Percentiles rank a stretch among this genome's conserved stretches.
phyloP scores from a whole-genome alignment of 2,113 vertebrate genomes.

The Notothenia rossii region DNA sequence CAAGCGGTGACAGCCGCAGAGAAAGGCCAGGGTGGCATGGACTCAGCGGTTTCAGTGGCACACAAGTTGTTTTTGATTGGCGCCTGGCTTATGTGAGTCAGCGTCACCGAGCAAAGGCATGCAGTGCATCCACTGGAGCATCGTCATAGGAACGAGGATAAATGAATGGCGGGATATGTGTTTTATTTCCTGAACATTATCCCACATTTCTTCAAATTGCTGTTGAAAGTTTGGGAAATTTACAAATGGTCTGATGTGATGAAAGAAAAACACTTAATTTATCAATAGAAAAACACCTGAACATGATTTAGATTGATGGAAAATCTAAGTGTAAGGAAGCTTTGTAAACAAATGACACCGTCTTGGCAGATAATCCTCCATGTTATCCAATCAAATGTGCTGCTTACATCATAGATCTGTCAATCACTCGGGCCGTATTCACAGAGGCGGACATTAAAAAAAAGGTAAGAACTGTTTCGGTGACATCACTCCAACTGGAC shows the following conservation, averaged over 20 bases:
- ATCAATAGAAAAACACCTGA: slow-evolving; percentile 30
- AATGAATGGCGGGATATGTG: slow-evolving; percentile 35
- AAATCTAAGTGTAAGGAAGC: slow-evolving; percentile 45
- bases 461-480: slow-evolving; percentile 33
- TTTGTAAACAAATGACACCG: slow-evolving; percentile 62
- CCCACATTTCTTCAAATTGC: slow-evolving; percentile 20
- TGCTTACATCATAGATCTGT: slow-evolving; percentile 58
- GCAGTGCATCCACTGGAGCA: slow-evolving; percentile 36
- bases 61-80: slow-evolving; percentile 75
- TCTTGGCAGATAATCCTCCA: slow-evolving; percentile 49
- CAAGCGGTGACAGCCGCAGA: slow-evolving; percentile 62
- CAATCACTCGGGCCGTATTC: slow-evolving; percentile 55
- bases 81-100: slow-evolving; percentile 75
- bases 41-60: slow-evolving; percentile 67
- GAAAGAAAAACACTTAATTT: too few species aligned
- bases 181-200: slow-evolving; percentile 39
- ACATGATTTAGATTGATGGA: slow-evolving; percentile 13
- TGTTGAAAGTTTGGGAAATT: slow-evolving; percentile 31
- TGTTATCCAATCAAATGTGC: slow-evolving; percentile 43
- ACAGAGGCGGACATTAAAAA: slow-evolving; percentile 40
- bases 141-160: slow-evolving; percentile 53
- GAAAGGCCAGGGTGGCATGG: slow-evolving; percentile 67
- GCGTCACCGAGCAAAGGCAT: slow-evolving; percentile 10
- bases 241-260: slow-evolving; percentile 1
- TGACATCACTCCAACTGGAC: slow-evolving; percentile 62